Conservation (phyloP, 2,888 invertebrate genomes). For the Polyploca ridens region DNA sequence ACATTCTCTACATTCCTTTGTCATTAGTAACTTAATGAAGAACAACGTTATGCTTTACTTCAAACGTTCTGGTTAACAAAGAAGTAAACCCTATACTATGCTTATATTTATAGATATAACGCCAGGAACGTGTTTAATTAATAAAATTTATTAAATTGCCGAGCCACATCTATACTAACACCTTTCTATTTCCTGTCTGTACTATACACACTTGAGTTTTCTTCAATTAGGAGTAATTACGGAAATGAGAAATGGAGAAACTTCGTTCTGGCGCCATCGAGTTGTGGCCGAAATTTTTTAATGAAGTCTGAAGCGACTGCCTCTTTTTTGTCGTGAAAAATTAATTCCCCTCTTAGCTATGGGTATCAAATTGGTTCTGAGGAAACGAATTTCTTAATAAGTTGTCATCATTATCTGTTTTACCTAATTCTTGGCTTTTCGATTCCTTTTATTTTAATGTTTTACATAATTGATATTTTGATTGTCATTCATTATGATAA, state of each 20-base stretch:
- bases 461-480: not conserved
- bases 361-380: conserved; percentile 46
- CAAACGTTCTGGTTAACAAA: conserved; percentile 22
- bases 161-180: too few species aligned
- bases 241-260: conserved; percentile 78
- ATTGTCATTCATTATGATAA: not conserved
- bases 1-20: conserved; percentile 17
- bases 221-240: conserved; percentile 72
- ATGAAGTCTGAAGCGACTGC: conserved; percentile 65
- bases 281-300: conserved; percentile 65
- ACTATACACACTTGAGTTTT: conserved; percentile 47
- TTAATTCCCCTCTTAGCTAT: conserved; percentile 54
- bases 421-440: too few species aligned
- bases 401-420: not conserved
- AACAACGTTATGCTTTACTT: not conserved
- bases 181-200: not conserved
- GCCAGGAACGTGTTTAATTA: too few species aligned
- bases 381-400: not conserved
- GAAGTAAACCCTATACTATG: too few species aligned
- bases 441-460: not conserved
- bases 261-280: conserved; percentile 66
- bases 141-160: too few species aligned
- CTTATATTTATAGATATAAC: too few species aligned
- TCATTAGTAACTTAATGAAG: conserved; percentile 23
- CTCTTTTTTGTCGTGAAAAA: conserved; percentile 58